Evolutionary conservation across 2,888 invertebrate genomes (phyloP), one percentile per base, ranked within the genome.

Genomic region (Listrodromus nycthemerus): DNA sequence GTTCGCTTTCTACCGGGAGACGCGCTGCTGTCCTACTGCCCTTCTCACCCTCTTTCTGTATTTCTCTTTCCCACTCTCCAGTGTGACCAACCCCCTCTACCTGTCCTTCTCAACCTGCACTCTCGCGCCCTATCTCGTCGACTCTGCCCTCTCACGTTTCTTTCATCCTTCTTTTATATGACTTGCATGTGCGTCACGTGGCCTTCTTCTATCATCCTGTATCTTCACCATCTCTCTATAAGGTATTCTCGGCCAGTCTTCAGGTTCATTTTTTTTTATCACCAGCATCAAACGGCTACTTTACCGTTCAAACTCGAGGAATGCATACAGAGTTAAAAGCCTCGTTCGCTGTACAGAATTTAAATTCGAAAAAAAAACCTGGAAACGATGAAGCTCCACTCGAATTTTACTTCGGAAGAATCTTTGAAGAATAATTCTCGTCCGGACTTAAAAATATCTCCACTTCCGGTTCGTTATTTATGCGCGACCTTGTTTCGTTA

Each of bases 1-100:
- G 71, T 65, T 81, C 55, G 71, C 65, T 81, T 81, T 65, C 82
- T 61, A 70, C 67, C 75, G 27, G 82, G 79, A 61, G 61, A 79
- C 71, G 69, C 74, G 81, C 78, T 61, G 69, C 58, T 85, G 84
- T 84, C 87, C 86, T 86, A 85, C 86, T 86, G 85, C 81, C 84
- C 82, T 86, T 85, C 84, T 86, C 80, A 81, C 85, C 85, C 84
- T 80, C 82, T 71, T 50, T 66, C 79, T 80, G 71, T 82, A 73
- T 55, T 66, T 74, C 61, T 52, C 61, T 48, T 50, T 67, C 65
- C 67, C 63, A 52, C 50, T 6, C 50, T 77, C 78, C 65, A 71
- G 66, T 80, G 76, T 86, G 84, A 84, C 84, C 86, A 82, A 82
- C 80, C 84, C 82, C 82, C 80, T 33, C 80, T 74, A 67, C 76